These are phyloP conservation scores for Ageneiosus marmoratus DNA, from an alignment of 2,113 vertebrate genomes.

Conservation along the genomic window DNA sequence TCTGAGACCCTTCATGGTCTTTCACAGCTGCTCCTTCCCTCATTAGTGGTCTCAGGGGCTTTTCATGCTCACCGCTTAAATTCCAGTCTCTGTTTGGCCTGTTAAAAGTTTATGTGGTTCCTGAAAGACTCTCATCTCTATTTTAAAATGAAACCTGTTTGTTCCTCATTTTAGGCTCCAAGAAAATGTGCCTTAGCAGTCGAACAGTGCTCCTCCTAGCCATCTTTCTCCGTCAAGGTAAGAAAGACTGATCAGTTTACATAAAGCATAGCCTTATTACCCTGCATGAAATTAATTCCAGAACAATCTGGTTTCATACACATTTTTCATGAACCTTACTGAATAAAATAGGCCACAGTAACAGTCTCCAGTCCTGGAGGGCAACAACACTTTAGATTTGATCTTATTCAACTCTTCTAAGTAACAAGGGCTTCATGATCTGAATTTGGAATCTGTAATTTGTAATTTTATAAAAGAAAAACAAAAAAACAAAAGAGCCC, in stretches of 20 bases:
- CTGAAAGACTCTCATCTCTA: background rate
- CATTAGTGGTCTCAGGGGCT: slow-evolving; percentile 7
- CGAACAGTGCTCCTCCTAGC: slow-evolving; percentile 46
- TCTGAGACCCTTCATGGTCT: background rate
- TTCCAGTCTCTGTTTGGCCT: slow-evolving; percentile 17
- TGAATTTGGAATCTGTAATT: background rate
- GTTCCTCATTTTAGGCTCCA: slow-evolving; percentile 61
- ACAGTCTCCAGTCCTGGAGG: background rate
- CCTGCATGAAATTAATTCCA: background rate
- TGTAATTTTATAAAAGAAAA: background rate
- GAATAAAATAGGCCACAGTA: background rate
- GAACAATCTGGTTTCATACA: background rate
- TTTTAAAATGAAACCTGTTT: slow-evolving; percentile 38
- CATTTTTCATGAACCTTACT: background rate
- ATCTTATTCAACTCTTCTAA: background rate
- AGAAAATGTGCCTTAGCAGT: slow-evolving; percentile 61
- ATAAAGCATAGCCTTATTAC: background rate
- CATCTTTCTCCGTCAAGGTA: slow-evolving; percentile 71
- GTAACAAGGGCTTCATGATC: background rate
- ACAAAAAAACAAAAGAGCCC: background rate
- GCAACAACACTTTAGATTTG: background rate
- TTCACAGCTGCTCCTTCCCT: slow-evolving; percentile 23
- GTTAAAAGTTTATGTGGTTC: slow-evolving; percentile 3
- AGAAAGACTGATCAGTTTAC: slow-evolving; percentile 4
- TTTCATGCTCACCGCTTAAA: slow-evolving; percentile 26